A percentile compares a stretch with the other conserved stretches of the same genome.
Evolutionary conservation across 2,113 vertebrate species (phyloP).

Genomic region (Struthidea cinerea): DNA sequence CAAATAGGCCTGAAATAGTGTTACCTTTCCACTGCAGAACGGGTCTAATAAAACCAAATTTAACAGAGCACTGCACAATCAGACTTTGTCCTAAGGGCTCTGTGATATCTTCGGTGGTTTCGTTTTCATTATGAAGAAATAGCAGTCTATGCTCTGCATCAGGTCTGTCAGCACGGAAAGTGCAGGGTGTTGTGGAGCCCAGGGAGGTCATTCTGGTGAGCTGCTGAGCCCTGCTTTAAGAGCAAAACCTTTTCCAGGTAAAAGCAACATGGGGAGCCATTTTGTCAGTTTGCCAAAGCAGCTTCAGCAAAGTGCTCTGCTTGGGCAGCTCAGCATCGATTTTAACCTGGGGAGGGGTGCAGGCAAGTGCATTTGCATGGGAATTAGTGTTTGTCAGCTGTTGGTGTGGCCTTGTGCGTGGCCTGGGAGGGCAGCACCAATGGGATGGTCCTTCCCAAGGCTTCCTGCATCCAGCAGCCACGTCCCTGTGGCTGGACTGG

Average conservation of each 20-base stretch:
- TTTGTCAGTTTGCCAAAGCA: background rate
- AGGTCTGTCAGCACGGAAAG: background rate
- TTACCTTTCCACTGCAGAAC: background rate
- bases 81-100: background rate
- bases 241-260: background rate
- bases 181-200: background rate
- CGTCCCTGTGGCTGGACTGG: fast-evolving
- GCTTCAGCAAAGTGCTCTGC: background rate
- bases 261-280: background rate
- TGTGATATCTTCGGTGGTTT: background rate
- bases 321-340: background rate
- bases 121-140: background rate
- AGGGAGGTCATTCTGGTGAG: background rate
- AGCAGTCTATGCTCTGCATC: background rate
- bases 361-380: background rate
- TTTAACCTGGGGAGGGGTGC: background rate
- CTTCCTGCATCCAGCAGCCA: background rate
- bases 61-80: background rate
- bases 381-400: background rate
- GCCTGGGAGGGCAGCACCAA: background rate
- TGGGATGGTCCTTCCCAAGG: background rate
- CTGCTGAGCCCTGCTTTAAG: background rate
- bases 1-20: background rate
- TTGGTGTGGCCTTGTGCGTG: background rate
- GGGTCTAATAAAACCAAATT: background rate